These are phyloP conservation scores for Patiria pectinifera DNA, from an alignment of 53 echinoderm and acorn worm genomes.

Conservation along the genomic window DNA sequence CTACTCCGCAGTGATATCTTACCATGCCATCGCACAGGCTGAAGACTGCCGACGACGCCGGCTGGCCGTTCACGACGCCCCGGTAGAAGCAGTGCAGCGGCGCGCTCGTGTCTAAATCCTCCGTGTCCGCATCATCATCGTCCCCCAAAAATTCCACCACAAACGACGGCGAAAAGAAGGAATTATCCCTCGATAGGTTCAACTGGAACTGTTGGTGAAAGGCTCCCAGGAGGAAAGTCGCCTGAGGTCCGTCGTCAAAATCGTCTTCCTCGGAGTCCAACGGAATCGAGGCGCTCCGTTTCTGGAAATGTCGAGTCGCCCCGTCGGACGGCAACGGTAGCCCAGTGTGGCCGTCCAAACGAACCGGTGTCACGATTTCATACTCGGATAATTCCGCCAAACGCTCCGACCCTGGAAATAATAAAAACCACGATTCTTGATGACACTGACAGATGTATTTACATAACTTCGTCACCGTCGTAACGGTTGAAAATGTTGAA, in stretches of 20 bases:
- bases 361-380: slow-evolving; percentile 81
- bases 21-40: slow-evolving; percentile 98
- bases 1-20: slow-evolving; percentile 26
- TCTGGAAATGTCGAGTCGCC: slow-evolving; percentile 66
- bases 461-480: not conserved
- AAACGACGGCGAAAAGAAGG: slow-evolving; percentile 83
- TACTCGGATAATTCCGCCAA: slow-evolving; percentile 65
- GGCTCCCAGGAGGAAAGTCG: slow-evolving; percentile 81
- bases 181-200: slow-evolving; percentile 77
- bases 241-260: slow-evolving; percentile 19
- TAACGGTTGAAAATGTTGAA: not conserved
- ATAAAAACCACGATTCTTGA: not conserved
- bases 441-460: not conserved
- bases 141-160: slow-evolving; percentile 81
- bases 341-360: slow-evolving; percentile 67
- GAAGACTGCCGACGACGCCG: slow-evolving; percentile 82
- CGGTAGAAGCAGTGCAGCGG: slow-evolving; percentile 92
- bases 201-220: slow-evolving; percentile 85
- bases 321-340: slow-evolving; percentile 39
- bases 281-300: slow-evolving; percentile 63
- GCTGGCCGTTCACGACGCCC: slow-evolving; percentile 82
- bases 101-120: slow-evolving; percentile 45
- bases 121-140: slow-evolving; percentile 61
- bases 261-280: slow-evolving; percentile 14
- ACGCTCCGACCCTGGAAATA: slow-evolving; percentile 35